A percentile compares a stretch with the other conserved stretches of the same genome.
Evolutionary conservation across 1,140 invertebrate genomes (phyloP).

Genomic region (Danaus melanippus): DNA sequence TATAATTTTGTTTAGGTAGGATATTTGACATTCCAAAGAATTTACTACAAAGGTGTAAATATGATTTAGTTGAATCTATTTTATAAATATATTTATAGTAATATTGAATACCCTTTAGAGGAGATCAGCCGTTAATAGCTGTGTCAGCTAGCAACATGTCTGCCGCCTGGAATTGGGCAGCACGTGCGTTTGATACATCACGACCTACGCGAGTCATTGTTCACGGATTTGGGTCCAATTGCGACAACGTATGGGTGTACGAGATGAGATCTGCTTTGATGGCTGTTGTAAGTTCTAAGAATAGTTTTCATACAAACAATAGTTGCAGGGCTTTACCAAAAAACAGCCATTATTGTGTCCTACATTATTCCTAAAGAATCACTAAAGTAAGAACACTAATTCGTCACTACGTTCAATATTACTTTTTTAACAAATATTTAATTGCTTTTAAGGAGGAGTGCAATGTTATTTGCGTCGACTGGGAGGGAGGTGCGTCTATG

Average conservation of each 20-base stretch:
- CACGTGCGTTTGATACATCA: constrained; percentile 76
- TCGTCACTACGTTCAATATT: not conserved
- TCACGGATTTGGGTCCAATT: constrained; percentile 94
- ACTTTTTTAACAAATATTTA: not conserved
- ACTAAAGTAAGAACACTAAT: too few species aligned
- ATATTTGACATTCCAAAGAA: too few species aligned
- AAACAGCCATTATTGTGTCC: too few species aligned
- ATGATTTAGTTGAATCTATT: too few species aligned
- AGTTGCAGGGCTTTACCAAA: too few species aligned
- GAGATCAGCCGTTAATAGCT: constrained; percentile 76
- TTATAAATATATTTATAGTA: too few species aligned
- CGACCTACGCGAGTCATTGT: constrained; percentile 92
- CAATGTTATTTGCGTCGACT: constrained; percentile 94
- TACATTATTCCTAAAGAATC: too few species aligned
- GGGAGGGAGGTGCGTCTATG: constrained; percentile 91
- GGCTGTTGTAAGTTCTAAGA: constrained; percentile 78
- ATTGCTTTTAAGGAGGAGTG: constrained; percentile 79
- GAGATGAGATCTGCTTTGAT: constrained; percentile 93
- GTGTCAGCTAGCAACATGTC: constrained; percentile 80
- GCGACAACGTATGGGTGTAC: constrained; percentile 91
- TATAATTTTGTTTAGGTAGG: too few species aligned
- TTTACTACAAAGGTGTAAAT: too few species aligned
- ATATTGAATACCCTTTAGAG: constrained; percentile 37
- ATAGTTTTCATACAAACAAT: not conserved
- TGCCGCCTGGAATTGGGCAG: constrained; percentile 75